Evolutionary conservation across 92 coral and sea anemone genomes (phyloP).

Genomic region (Epizoanthus fatuus): DNA sequence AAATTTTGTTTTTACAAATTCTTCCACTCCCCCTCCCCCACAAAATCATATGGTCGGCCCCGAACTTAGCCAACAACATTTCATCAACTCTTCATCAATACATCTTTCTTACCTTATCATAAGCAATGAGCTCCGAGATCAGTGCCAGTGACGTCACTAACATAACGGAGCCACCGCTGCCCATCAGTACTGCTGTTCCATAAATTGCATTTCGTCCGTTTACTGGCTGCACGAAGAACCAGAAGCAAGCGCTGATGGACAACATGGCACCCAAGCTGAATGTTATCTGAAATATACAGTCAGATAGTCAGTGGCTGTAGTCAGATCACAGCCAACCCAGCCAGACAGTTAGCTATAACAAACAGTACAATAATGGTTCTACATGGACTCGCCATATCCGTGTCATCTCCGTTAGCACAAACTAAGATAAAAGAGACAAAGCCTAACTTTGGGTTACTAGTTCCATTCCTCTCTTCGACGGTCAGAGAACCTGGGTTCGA

Average conservation of each 20-base stretch:
- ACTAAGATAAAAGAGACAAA: too few species aligned
- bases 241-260: slow-evolving; percentile 82
- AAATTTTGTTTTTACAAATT: too few species aligned
- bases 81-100: not conserved
- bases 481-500: too few species aligned
- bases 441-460: too few species aligned
- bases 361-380: too few species aligned
- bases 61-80: too few species aligned
- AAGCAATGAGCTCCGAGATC: slow-evolving; percentile 84
- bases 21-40: too few species aligned
- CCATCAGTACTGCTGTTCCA: slow-evolving; percentile 84
- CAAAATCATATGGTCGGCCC: too few species aligned
- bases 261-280: slow-evolving; percentile 73
- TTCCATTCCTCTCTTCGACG: too few species aligned
- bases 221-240: slow-evolving; percentile 82
- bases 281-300: slow-evolving; percentile 64
- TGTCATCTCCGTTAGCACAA: too few species aligned
- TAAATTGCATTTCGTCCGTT: slow-evolving; percentile 83
- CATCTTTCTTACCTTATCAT: slow-evolving; percentile 72
- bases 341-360: too few species aligned
- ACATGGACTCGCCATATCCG: too few species aligned
- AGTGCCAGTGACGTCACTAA: slow-evolving; percentile 88
- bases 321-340: not conserved
- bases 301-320: not conserved
- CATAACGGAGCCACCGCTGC: slow-evolving; percentile 96